Base-by-base conservation (phyloP, 2,888 invertebrate genomes). In the Dasysyrphus tricinctus region DNA sequence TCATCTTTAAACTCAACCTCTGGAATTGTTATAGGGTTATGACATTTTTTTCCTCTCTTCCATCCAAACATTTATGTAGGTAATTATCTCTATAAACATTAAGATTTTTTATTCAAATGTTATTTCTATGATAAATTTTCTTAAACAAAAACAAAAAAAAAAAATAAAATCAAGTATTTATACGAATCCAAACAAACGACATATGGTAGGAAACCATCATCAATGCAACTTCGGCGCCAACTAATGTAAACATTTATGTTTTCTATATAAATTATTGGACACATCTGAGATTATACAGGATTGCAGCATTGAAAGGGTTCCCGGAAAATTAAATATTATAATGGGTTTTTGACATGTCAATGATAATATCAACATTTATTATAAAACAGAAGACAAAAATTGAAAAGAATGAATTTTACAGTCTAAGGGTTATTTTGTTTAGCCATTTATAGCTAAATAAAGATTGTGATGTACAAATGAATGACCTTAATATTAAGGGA, bases 211-310 rank as follows among this genome's bases (percentile, higher is more conserved):
- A 59, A 59, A 59, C 6, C 3, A n/a, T n/a, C n/a, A n/a, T n/a
- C n/a, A 8, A 37, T 49, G 67, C 67, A 49, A 49, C 49, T 49
- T 49, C 11, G 83, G 83, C 83, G 83, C 83, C 83, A 79, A 63
- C 11, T 29, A 70, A 83, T 74, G 69, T 74, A 78, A 78, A 78
- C 67, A 75, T 61, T 56, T 24, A 54, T 5, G 47, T 39, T 34
- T 49, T 67, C 11, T 49, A 19, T 49, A 49, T 34, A 67, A 49
- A 37, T 49, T 49, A 67, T 67, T 49, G 37, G 67, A 49, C 67
- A 67, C 67, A 49, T 34, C 49, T 12, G 19, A 67, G 67, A 67
- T 49, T 49, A 49, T 12, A 51, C n/a, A n/a, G n/a, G 51, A 51
- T 69, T 69, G 49, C 14, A 51, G 49, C 14, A 51, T 69, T 51